These are phyloP conservation scores for Acanthoscelides obtectus DNA, from an alignment of 2,888 invertebrate species.

Conservation along the genomic window DNA sequence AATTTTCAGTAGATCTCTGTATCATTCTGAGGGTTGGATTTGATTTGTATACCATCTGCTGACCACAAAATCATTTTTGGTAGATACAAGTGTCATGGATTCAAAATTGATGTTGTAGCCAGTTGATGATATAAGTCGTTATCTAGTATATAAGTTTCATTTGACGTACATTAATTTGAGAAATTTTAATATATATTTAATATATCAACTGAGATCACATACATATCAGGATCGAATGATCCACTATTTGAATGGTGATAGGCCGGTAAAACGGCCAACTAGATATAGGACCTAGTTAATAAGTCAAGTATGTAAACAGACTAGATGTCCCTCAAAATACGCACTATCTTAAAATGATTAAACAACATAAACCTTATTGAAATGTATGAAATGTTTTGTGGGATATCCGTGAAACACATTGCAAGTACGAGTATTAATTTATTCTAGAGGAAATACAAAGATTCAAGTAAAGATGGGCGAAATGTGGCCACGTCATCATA, in stretches of 20 bases:
- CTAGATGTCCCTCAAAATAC: neutral
- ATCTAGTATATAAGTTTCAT: conserved; percentile 4
- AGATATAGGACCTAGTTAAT: conserved; percentile 11
- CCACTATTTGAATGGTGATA: conserved; percentile 45
- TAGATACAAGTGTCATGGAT: no score
- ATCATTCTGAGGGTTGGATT: neutral
- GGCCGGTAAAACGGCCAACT: conserved; percentile 35
- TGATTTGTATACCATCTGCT: neutral
- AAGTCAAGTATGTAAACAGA: conserved; percentile 1
- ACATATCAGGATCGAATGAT: conserved; percentile 49
- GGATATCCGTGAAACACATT: neutral
- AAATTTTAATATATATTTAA: conserved; percentile 26
- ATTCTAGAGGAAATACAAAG: neutral
- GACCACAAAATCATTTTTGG: neutral
- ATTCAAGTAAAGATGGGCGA: no score
- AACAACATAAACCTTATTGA: neutral
- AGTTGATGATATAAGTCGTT: neutral
- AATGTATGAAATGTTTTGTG: neutral
- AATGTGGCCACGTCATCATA: no score
- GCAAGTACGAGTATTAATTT: neutral
- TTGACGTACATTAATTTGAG: conserved; percentile 4
- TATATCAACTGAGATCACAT: conserved; percentile 50
- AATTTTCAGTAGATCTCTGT: neutral
- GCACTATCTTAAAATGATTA: neutral
- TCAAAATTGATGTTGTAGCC: no score